These are phyloP conservation scores for Myripristis jacobus DNA, from an alignment of 2,797 vertebrate species.

Conservation along the genomic window DNA sequence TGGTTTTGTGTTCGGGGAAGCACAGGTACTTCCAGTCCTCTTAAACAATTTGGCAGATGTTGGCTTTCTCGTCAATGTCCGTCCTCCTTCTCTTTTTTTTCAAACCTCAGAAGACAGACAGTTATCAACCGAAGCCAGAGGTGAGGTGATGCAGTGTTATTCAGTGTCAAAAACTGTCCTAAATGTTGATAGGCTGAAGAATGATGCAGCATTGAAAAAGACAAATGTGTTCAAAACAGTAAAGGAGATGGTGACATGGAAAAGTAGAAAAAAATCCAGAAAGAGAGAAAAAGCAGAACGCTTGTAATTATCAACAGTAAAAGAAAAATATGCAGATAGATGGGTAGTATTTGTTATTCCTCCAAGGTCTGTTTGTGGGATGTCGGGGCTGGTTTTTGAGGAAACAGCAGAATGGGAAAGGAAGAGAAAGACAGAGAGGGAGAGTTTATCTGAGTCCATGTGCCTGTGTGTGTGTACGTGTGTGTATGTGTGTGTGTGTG, in stretches of 20 bases:
- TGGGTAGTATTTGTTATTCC: conserved; percentile 35
- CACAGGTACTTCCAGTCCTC: conserved; percentile 33
- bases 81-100: conserved; percentile 44
- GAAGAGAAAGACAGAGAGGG: conserved; percentile 11
- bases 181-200: conserved; percentile 12
- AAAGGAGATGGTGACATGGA: neutral
- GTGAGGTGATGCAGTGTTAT: conserved; percentile 15
- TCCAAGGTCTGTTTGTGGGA: conserved; percentile 62
- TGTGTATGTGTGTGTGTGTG: neutral
- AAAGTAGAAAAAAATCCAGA: neutral
- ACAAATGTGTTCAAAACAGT: neutral
- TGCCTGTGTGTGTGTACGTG: conserved; percentile 3
- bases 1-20: conserved; percentile 37
- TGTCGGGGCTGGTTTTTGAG: conserved; percentile 33
- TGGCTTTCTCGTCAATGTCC: conserved; percentile 27
- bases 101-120: too few species aligned
- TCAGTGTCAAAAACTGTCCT: conserved; percentile 14
- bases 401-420: conserved; percentile 24
- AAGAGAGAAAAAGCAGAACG: too few species aligned
- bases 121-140: too few species aligned
- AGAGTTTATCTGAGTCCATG: conserved; percentile 10
- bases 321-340: too few species aligned
- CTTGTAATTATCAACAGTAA: conserved; percentile 22
- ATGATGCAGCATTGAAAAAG: neutral
- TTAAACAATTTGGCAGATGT: conserved; percentile 60